A percentile compares a stretch with the other conserved stretches of the same genome.
These are phyloP conservation scores for Phaethon lepturus DNA, from an alignment of 2,113 vertebrate genomes.

Conservation along the genomic window DNA sequence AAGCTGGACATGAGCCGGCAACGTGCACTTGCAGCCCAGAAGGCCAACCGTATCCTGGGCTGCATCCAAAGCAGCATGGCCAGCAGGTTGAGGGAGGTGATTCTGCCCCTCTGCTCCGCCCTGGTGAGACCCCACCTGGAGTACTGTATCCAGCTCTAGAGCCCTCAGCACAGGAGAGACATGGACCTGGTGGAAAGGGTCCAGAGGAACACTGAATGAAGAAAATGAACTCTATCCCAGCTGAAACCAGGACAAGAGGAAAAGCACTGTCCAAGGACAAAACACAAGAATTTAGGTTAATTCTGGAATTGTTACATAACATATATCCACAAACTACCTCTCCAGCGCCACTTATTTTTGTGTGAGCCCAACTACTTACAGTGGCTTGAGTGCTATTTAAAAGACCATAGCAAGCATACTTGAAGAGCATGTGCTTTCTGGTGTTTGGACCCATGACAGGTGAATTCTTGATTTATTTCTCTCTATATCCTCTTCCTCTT, in stretches of 20 bases:
- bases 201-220: too few species aligned
- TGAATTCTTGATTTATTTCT: constrained; percentile 4
- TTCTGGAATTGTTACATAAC: not conserved
- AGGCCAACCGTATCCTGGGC: too few species aligned
- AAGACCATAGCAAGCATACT: constrained; percentile 35
- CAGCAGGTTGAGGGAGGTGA: too few species aligned
- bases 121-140: too few species aligned
- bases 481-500: not conserved
- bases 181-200: too few species aligned
- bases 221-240: too few species aligned
- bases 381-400: constrained; percentile 58
- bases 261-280: not conserved
- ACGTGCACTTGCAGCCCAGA: too few species aligned
- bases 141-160: too few species aligned
- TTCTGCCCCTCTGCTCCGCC: too few species aligned
- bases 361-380: constrained; percentile 54
- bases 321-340: not conserved
- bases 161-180: too few species aligned
- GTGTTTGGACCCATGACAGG: not conserved
- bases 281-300: not conserved
- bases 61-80: too few species aligned
- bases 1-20: too few species aligned
- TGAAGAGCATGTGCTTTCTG: not conserved
- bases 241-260: not conserved
- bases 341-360: constrained; percentile 1